Evolutionary conservation across 1,140 invertebrate species (phyloP).

Genomic region (Bombus affinis): DNA sequence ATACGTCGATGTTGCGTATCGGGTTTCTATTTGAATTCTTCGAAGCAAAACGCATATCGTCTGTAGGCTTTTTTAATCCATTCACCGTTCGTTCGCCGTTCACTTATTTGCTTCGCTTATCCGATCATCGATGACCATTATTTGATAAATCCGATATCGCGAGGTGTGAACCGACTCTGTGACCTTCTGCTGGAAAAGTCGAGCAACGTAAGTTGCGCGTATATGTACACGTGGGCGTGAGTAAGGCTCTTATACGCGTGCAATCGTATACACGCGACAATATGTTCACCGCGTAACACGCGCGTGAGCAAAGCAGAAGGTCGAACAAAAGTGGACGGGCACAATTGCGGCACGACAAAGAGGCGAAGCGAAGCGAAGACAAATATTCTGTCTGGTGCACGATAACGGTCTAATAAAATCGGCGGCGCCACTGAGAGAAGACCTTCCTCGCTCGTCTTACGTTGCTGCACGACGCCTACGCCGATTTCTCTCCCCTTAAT

Average conservation of each 20-base stretch:
- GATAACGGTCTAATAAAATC: slow-evolving; percentile 73
- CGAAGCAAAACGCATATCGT: no score
- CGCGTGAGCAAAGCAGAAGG: slow-evolving; percentile 26
- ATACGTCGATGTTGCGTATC: neutral
- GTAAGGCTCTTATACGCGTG: neutral
- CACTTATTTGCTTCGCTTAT: slow-evolving; percentile 8
- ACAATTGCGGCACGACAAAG: slow-evolving; percentile 32
- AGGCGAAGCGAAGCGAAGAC: slow-evolving; percentile 50
- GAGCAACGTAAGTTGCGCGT: neutral
- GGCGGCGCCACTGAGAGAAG: slow-evolving; percentile 47
- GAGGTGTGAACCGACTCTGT: neutral
- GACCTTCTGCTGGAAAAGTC: slow-evolving; percentile 15
- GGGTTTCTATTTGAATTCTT: neutral
- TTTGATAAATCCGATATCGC: slow-evolving; percentile 35
- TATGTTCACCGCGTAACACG: neutral
- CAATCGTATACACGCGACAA: neutral
- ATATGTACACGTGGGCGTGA: neutral
- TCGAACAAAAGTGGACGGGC: slow-evolving; percentile 3
- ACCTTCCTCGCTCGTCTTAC: slow-evolving; percentile 51
- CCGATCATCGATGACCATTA: slow-evolving; percentile 32
- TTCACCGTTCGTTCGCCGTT: neutral
- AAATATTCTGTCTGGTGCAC: slow-evolving; percentile 59
- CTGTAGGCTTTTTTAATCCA: neutral
- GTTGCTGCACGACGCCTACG: slow-evolving; percentile 8
- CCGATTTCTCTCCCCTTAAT: slow-evolving; percentile 45